Evolutionary conservation across 2,888 invertebrate genomes (phyloP).

Genomic region (Clunio marinus): DNA sequence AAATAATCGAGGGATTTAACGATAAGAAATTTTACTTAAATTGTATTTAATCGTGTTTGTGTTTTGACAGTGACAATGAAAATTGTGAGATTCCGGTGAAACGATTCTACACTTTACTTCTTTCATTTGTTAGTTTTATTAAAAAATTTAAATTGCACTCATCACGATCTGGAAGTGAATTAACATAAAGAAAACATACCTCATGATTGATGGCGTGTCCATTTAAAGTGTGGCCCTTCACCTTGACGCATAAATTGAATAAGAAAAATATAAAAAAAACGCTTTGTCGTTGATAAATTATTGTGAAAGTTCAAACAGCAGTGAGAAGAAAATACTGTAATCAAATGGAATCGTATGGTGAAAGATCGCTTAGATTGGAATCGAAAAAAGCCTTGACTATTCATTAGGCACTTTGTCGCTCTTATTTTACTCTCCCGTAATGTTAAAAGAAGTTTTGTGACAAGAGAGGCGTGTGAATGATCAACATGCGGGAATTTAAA

Average conservation of each 20-base stretch:
- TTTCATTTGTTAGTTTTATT: too few species aligned
- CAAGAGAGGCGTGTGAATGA: not conserved
- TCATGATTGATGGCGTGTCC: not conserved
- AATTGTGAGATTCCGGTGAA: too few species aligned
- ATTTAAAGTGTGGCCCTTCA: slow-evolving; percentile 1
- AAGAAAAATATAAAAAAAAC: slow-evolving; percentile 3
- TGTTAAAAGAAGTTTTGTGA: not conserved
- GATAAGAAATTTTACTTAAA: too few species aligned
- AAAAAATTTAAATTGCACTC: too few species aligned
- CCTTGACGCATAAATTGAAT: slow-evolving; percentile 20
- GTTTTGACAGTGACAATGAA: too few species aligned
- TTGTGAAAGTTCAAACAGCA: slow-evolving; percentile 27
- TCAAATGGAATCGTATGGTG: not conserved
- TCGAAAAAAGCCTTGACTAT: not conserved
- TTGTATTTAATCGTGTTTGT: too few species aligned
- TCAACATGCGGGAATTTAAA: not conserved
- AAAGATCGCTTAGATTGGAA: not conserved
- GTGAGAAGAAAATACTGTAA: not conserved
- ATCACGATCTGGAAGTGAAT: too few species aligned
- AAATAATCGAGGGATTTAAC: too few species aligned
- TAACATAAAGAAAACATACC: not conserved
- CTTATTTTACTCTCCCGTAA: not conserved
- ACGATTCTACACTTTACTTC: too few species aligned
- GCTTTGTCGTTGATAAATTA: slow-evolving; percentile 5
- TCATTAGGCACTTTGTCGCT: not conserved